phyloP scores from a whole-genome alignment of 1,140 invertebrate genomes.

The Colletes gigas region DNA sequence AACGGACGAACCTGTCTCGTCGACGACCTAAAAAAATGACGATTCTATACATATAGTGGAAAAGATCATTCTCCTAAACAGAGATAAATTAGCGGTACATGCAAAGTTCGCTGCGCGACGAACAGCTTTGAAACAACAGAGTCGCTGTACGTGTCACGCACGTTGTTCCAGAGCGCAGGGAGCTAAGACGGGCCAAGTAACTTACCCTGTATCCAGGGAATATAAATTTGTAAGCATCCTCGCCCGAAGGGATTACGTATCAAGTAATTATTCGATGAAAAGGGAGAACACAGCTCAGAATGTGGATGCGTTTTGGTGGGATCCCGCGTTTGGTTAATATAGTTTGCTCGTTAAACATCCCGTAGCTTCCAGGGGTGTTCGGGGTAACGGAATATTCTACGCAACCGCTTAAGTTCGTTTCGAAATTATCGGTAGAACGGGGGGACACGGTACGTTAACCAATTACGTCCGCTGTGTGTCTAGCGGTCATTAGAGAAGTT shows the following conservation, averaged over 20 bases:
- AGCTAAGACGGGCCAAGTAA: too few relatives aligned
- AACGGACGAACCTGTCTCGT: too few relatives aligned
- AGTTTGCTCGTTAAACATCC: constrained; percentile 33
- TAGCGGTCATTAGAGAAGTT: neutral
- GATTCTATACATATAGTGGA: too few relatives aligned
- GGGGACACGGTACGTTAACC: constrained; percentile 28
- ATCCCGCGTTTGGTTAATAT: neutral
- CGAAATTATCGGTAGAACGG: constrained; percentile 5
- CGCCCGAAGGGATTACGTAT: neutral
- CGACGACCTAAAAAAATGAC: too few relatives aligned
- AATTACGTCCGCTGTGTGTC: neutral
- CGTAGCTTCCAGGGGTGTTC: neutral
- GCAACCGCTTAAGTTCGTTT: constrained; percentile 13
- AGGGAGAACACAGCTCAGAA: neutral
- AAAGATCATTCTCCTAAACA: too few relatives aligned
- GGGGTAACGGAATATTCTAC: constrained; percentile 11
- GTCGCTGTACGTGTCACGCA: too few relatives aligned
- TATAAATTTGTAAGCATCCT: neutral
- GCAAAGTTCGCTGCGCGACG: too few relatives aligned
- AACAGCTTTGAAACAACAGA: too few relatives aligned
- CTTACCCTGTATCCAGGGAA: neutral
- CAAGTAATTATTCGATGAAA: constrained; percentile 1
- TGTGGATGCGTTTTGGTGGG: neutral
- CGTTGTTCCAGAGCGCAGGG: too few relatives aligned
- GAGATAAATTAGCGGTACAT: too few relatives aligned